Percentiles rank a stretch among this genome's conserved stretches.
These are phyloP conservation scores for Ceratosolen fusciceps DNA, from an alignment of 1,140 invertebrate species.

Conservation along the genomic window DNA sequence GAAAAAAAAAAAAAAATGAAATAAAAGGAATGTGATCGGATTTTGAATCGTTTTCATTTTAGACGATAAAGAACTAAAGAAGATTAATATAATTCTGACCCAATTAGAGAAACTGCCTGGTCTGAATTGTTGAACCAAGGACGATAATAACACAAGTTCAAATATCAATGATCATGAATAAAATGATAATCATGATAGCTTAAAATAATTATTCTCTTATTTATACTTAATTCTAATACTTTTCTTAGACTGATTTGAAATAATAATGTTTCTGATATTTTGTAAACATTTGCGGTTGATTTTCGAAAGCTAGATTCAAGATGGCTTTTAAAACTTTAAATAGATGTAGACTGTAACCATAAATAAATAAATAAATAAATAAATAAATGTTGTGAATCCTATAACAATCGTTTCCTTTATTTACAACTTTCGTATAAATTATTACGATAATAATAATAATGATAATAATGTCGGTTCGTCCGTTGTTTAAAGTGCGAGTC, in stretches of 20 bases:
- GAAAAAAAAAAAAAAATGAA: too few species aligned
- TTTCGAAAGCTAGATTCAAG: slow-evolving; percentile 11
- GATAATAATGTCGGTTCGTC: neutral
- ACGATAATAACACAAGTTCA: neutral
- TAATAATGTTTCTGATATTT: slow-evolving; percentile 26
- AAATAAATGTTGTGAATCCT: slow-evolving; percentile 40
- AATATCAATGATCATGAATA: slow-evolving; percentile 30
- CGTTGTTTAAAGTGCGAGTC: too few species aligned
- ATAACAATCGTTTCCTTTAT: slow-evolving; percentile 18
- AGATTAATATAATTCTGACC: slow-evolving; percentile 74
- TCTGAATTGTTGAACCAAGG: neutral
- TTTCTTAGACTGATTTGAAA: slow-evolving; percentile 44
- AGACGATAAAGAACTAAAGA: slow-evolving; percentile 85
- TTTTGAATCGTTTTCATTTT: slow-evolving; percentile 73
- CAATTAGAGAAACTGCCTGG: neutral
- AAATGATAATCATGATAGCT: slow-evolving; percentile 34
- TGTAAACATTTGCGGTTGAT: slow-evolving; percentile 5
- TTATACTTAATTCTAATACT: slow-evolving; percentile 38
- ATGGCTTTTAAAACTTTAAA: slow-evolving; percentile 28
- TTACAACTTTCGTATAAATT: slow-evolving; percentile 15
- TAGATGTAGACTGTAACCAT: slow-evolving; percentile 37
- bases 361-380: too few species aligned
- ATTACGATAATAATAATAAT: neutral
- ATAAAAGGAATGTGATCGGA: neutral
- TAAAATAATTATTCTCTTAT: slow-evolving; percentile 39